Conservation (phyloP, 2,113 vertebrate genomes). For the Campylomormyrus numenius region DNA sequence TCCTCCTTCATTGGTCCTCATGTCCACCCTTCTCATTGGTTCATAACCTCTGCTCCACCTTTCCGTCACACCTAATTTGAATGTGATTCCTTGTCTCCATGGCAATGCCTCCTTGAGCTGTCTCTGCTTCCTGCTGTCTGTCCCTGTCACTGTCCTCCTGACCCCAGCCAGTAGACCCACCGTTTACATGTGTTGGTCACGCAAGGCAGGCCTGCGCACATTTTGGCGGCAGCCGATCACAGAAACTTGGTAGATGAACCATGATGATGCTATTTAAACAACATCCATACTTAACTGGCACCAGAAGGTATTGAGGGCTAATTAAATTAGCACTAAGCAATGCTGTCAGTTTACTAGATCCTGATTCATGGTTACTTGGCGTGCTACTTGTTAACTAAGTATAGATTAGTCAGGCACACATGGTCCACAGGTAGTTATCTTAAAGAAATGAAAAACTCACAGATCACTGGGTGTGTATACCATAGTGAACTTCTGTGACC, state of each 20-base stretch:
- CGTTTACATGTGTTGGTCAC: neutral
- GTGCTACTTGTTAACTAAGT: neutral
- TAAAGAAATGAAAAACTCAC: neutral
- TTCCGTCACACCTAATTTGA: neutral
- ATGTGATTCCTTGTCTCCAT: neutral
- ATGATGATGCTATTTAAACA: neutral
- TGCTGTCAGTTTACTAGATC: neutral
- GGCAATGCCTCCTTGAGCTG: neutral
- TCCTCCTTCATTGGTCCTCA: neutral
- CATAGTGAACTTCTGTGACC: neutral
- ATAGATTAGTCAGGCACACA: neutral
- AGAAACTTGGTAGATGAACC: neutral
- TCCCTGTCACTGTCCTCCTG: neutral
- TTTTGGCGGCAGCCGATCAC: neutral
- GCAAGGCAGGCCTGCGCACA: neutral
- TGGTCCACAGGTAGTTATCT: neutral
- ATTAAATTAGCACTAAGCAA: neutral
- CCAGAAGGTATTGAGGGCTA: neutral
- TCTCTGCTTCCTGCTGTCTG: conserved; percentile 1
- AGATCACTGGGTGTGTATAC: neutral
- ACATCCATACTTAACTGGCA: neutral
- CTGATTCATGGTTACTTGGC: neutral
- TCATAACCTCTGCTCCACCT: neutral
- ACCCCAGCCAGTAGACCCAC: neutral
- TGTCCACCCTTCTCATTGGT: conserved; percentile 1